Base-by-base conservation (phyloP, 2,113 vertebrate species). In the Eulemur macaco region DNA sequence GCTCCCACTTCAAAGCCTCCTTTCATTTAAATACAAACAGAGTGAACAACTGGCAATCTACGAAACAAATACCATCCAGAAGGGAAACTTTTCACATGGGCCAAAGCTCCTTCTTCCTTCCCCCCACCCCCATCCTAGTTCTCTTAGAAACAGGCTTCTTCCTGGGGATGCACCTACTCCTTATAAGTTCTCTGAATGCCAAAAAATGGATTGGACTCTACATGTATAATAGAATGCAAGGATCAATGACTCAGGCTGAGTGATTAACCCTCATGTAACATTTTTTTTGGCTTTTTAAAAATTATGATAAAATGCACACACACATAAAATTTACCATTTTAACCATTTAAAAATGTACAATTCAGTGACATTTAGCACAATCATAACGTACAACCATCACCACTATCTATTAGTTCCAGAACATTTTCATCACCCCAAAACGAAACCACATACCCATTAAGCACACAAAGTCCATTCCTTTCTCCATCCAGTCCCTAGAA, bases 21-120 rank as follows among this genome's bases (percentile, higher is more conserved):
- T 97, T 97, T 97, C 94, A 95, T 97, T 97, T 95, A 97, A 97
- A 97, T 97, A 97, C 93, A 97, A 98, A 97, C 97, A 96, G 96
- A 91, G 97, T 77, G 97, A 98, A 97, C 93, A 94, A 97, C 96
- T 97, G 95, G 97, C 95, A 97, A 93, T 98, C 97, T 92, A 86
- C 8, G 68, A 89, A 96, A 96, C 96, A 97, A 98, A 97, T 95
- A 97, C 91, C 89, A 89, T 95, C 86, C 92, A 87, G 86, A 94
- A 91, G 50, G 74, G 42, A 95, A 83, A 86, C 63, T 96, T 93
- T 97, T 95, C 90, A 88, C 78, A 82, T 82, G 85, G 85, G 73
- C 82, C 37, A 5, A 6, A 42, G 39, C 58, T 37, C 68, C 71
- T 69, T 63, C 47, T 84, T 52, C 47, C 68, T 63, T 83, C 68